A percentile compares a stretch with the other conserved stretches of the same genome.
Conservation (phyloP, 2,888 invertebrate species). For the Stramonita haemastoma region DNA sequence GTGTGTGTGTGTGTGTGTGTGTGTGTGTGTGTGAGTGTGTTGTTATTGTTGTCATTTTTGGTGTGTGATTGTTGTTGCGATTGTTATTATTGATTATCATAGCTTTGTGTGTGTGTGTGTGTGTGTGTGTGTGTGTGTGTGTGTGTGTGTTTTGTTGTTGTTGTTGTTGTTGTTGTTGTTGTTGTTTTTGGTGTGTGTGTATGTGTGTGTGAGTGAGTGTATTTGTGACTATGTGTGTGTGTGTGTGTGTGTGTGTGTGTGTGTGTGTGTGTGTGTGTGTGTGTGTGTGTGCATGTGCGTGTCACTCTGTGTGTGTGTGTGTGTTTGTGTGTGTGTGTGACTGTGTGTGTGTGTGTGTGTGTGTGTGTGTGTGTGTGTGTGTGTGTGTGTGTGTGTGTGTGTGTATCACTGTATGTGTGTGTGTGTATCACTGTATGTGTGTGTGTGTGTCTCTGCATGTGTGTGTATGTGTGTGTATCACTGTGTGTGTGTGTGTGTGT, state of each 20-base stretch:
- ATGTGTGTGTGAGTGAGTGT: too few relatives aligned
- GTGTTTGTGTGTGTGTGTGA: too few relatives aligned
- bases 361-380: background rate
- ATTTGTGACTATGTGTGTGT: too few relatives aligned
- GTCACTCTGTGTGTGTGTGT: too few relatives aligned
- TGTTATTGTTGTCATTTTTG: background rate
- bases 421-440: too few relatives aligned
- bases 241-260: too few relatives aligned
- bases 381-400: background rate
- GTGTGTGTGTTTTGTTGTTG: background rate
- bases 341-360: background rate
- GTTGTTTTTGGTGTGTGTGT: background rate
- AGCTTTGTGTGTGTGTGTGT: background rate
- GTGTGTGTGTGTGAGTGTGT: background rate
- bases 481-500: too few relatives aligned
- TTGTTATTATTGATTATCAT: background rate
- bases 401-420: too few relatives aligned
- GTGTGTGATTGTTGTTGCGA: background rate
- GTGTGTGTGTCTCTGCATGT: too few relatives aligned
- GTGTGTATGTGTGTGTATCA: too few relatives aligned
- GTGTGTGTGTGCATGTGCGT: too few relatives aligned
- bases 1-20: background rate
- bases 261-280: too few relatives aligned
- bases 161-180: background rate
- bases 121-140: background rate